Evolutionary conservation across 2,797 vertebrate genomes (phyloP).

Genomic region (Pyrocephalus nanus): DNA sequence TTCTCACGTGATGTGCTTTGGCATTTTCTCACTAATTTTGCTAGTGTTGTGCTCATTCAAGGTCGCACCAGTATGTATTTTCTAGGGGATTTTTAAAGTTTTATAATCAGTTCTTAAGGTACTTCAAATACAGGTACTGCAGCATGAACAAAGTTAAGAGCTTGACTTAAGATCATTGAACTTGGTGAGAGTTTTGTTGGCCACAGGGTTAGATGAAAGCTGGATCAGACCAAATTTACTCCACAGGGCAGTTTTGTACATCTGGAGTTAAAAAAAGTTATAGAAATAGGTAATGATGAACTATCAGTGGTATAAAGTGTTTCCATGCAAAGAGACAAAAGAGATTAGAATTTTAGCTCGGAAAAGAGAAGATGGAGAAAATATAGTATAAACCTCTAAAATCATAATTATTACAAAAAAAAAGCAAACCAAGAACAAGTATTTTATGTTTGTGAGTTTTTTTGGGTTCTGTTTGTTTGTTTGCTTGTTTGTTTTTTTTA

Average conservation of each 20-base stretch:
- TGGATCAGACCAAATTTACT: neutral
- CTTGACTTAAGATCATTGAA: neutral
- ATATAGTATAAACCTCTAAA: neutral
- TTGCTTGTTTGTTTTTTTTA: neutral
- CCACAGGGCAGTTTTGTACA: neutral
- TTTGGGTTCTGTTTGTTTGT: neutral
- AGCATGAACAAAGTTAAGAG: neutral
- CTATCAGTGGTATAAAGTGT: neutral
- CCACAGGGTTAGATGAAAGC: neutral
- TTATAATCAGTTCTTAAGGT: neutral
- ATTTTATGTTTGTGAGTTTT: neutral
- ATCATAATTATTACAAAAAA: neutral
- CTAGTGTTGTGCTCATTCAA: neutral
- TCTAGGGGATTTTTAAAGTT: neutral
- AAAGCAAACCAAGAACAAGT: neutral
- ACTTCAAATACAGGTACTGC: neutral
- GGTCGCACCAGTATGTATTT: neutral
- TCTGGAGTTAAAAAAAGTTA: neutral
- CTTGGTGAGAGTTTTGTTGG: neutral
- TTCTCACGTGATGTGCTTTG: neutral
- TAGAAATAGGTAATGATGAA: neutral
- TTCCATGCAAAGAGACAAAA: neutral
- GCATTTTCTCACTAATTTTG: neutral
- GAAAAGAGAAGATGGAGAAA: neutral
- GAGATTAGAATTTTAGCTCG: neutral